Percentiles rank a stretch among this genome's conserved stretches.
Evolutionary conservation across 2,113 vertebrate species (phyloP).

Genomic region (Motacilla tschutschensis): DNA sequence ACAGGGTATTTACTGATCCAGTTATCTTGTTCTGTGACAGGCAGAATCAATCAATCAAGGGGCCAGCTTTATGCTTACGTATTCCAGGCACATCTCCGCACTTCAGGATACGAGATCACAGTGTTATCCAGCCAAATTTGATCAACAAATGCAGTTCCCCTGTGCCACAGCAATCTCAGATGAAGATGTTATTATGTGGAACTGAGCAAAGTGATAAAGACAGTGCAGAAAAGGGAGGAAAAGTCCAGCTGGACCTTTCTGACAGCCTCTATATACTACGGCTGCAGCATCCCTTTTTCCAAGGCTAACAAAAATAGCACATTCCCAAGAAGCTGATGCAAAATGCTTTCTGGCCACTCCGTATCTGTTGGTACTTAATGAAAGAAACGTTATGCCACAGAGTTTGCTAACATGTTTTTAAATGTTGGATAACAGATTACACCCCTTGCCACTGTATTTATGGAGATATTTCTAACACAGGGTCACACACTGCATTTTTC

Average conservation of each 20-base stretch:
- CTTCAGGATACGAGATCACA: constrained; percentile 87
- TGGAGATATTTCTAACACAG: background rate
- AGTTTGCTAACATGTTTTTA: constrained; percentile 8
- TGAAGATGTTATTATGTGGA: constrained; percentile 96
- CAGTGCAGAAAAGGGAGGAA: constrained; percentile 71
- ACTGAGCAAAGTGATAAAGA: constrained; percentile 92
- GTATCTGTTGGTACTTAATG: constrained; percentile 18
- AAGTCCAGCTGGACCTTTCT: constrained; percentile 75
- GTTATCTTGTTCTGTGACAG: constrained; percentile 97
- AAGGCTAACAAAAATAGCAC: constrained; percentile 47
- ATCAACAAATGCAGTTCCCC: constrained; percentile 95
- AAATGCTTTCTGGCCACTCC: constrained; percentile 9
- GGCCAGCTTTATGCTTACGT: constrained; percentile 77
- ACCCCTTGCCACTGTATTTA: background rate
- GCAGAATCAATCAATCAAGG: constrained; percentile 95
- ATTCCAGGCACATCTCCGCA: constrained; percentile 85
- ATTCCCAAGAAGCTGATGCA: constrained; percentile 22
- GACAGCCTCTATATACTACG: constrained; percentile 71
- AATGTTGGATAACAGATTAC: background rate
- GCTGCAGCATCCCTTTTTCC: constrained; percentile 58
- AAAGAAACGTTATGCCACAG: background rate
- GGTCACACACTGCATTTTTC: background rate
- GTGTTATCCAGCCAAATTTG: constrained; percentile 94
- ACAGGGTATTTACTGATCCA: constrained; percentile 92
- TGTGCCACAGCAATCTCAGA: constrained; percentile 92